phyloP scores from a whole-genome alignment of 2,888 invertebrate species.

The Gonocerus acuteangulatus region DNA sequence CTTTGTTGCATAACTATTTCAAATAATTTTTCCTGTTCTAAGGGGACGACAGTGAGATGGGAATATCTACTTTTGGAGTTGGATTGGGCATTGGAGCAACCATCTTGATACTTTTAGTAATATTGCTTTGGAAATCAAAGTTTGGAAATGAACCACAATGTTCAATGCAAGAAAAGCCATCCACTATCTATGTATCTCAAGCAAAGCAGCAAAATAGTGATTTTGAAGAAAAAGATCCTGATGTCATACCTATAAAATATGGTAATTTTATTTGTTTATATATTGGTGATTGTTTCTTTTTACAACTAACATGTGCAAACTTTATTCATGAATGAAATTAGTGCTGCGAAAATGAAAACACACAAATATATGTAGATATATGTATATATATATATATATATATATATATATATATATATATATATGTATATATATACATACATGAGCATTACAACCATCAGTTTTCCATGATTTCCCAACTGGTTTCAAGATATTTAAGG shows the following conservation, averaged over 20 bases:
- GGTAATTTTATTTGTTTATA: too few species aligned
- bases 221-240: constrained; percentile 58
- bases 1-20: too few species aligned
- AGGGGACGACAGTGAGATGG: constrained; percentile 52
- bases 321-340: too few species aligned
- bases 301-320: too few species aligned
- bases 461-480: too few species aligned
- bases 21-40: constrained; percentile 38
- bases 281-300: neutral
- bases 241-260: constrained; percentile 67
- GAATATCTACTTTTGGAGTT: constrained; percentile 51
- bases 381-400: too few species aligned
- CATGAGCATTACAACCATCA: too few species aligned
- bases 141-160: constrained; percentile 41
- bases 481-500: too few species aligned
- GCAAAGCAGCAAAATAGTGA: constrained; percentile 43
- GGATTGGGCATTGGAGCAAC: constrained; percentile 46
- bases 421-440: too few species aligned
- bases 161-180: constrained; percentile 35
- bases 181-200: constrained; percentile 24
- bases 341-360: too few species aligned
- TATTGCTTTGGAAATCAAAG: constrained; percentile 41
- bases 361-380: too few species aligned
- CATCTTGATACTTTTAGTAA: constrained; percentile 44
- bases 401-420: too few species aligned